Evolutionary conservation across 2,888 invertebrate species (phyloP), one percentile per base, ranked within the genome.

Genomic region (Leptarthrus brevirostris): DNA sequence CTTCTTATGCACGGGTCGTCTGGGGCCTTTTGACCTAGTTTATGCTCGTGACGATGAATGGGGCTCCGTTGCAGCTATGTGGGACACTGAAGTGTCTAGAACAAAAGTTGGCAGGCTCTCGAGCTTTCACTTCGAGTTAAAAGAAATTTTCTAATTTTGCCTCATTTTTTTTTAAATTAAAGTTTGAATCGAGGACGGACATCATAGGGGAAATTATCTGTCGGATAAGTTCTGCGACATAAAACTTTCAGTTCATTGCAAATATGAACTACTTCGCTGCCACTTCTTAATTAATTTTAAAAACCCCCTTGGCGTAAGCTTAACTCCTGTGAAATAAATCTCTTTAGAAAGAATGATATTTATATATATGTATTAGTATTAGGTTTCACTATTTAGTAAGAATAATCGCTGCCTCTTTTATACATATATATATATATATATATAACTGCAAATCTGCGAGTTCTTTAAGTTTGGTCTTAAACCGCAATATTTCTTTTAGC

Each of bases 31-130:
- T 58, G 72, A 72, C 72, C 72, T 22, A 72, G 26, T 56, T 72
- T 22, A 5, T 52, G 34, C 52, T 52, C 36, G 52, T 69, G 52
- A 69, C 64, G 64, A 52, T 52, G 69, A 52, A 69, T 34, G 52
- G 36, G 69, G 49, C 69, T 69, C 69, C 20, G 49, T 52, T 69
- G 69, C 69, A 69, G 52, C 34, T 52, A 52, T 49, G 49, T 52
- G 30, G 69, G 52, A 30, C 69, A 69, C 69, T 49, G 30, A 34
- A 52, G 69, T 34, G 69, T 69, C 69, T 34, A 69, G 69, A 69
- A 69, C 69, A 69, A 69, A 69, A 69, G 69, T 69, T 69, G 49
- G 30, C 69, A 69, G 52, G 20, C 52, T 34, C 69, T 69, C 52
- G 52, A 69, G 52, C 52, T 52, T 69, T 69, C 52, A 30, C 52